phyloP scores from a whole-genome alignment of 2,113 vertebrate species.

The Sceloporus undulatus region DNA sequence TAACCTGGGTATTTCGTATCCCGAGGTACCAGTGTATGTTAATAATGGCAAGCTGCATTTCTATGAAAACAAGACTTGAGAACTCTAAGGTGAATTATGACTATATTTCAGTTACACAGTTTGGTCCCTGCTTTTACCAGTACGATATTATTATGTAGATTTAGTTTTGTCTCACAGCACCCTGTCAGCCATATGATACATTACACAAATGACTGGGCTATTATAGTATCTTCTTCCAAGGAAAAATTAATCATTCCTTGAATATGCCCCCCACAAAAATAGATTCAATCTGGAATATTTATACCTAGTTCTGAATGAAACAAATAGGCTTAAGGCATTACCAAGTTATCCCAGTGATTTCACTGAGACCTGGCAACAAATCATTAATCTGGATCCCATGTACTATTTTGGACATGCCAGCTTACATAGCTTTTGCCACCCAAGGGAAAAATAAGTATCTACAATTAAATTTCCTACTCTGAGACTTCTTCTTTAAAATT shows the following conservation, averaged over 20 bases:
- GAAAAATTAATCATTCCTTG: not conserved
- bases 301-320: not conserved
- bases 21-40: too few species aligned
- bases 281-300: not conserved
- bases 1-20: too few species aligned
- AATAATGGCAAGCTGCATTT: slow-evolving; percentile 37
- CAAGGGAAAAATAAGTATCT: not conserved
- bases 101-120: too few species aligned
- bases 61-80: too few species aligned
- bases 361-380: not conserved
- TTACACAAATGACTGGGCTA: not conserved
- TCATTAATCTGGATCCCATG: not conserved
- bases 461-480: not conserved
- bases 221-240: not conserved
- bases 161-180: slow-evolving; percentile 24
- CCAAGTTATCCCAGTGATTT: not conserved
- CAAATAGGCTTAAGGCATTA: not conserved
- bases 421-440: not conserved
- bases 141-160: not conserved
- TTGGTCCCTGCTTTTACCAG: not conserved
- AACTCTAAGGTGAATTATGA: too few species aligned
- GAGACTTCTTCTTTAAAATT: not conserved
- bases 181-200: slow-evolving; percentile 16
- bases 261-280: not conserved
- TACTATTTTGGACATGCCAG: not conserved